Percentiles rank a stretch among this genome's conserved stretches.
phyloP scores from a whole-genome alignment of 2,888 invertebrate species.

The Cheilosia grossa region DNA sequence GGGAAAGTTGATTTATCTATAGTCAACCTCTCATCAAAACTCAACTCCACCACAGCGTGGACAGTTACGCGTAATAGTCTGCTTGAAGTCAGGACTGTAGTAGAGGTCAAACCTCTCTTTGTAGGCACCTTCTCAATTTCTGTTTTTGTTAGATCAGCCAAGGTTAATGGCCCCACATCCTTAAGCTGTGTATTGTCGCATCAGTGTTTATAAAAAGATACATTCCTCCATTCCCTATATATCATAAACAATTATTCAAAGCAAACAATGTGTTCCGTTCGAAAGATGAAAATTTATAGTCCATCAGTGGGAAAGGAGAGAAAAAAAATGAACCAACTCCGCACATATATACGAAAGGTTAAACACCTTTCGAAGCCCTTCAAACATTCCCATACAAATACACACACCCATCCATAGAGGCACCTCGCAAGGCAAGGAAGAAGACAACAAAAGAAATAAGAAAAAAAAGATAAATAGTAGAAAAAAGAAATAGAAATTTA shows the following conservation, averaged over 20 bases:
- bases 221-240: constrained; percentile 22
- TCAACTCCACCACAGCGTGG: neutral
- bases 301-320: constrained; percentile 46
- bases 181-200: constrained; percentile 32
- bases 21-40: neutral
- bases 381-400: constrained; percentile 57
- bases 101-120: constrained; percentile 8
- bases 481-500: constrained; percentile 60
- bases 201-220: constrained; percentile 31
- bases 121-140: neutral
- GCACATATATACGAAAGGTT: constrained; percentile 51
- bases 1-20: too few species aligned
- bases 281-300: constrained; percentile 40
- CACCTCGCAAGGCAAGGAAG: constrained; percentile 54
- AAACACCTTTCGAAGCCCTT: constrained; percentile 74
- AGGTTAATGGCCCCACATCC: constrained; percentile 36
- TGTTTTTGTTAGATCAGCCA: constrained; percentile 4
- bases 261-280: constrained; percentile 56
- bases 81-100: too few species aligned
- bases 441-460: constrained; percentile 63
- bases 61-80: constrained; percentile 10
- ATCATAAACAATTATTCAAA: constrained; percentile 62
- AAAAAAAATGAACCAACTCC: constrained; percentile 21
- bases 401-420: neutral
- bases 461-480: constrained; percentile 5